These are phyloP conservation scores for Phyto melanocephala DNA, from an alignment of 2,888 invertebrate genomes.

Conservation along the genomic window DNA sequence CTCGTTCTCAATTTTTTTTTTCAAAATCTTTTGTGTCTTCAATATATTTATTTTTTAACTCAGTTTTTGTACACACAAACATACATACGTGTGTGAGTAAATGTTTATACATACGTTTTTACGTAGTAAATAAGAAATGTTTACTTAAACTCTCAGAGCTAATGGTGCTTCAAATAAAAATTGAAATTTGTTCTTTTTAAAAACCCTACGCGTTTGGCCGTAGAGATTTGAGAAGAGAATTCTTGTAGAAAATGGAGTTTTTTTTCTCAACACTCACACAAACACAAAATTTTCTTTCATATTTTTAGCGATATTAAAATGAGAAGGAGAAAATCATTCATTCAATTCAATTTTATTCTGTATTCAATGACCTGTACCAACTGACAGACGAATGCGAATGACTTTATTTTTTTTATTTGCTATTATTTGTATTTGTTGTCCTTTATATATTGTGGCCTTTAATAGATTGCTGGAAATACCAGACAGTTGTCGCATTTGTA, in stretches of 20 bases:
- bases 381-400: not conserved
- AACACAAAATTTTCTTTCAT: slow-evolving; percentile 12
- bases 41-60: not conserved
- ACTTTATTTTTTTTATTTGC: not conserved
- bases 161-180: slow-evolving; percentile 59
- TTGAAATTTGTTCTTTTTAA: slow-evolving; percentile 41
- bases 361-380: slow-evolving; percentile 41
- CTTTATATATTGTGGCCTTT: slow-evolving; percentile 11
- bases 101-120: not conserved
- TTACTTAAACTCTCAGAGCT: slow-evolving; percentile 3
- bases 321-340: slow-evolving; percentile 8
- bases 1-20: not conserved
- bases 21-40: no score
- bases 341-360: slow-evolving; percentile 42
- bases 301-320: slow-evolving; percentile 17
- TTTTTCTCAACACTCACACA: not conserved
- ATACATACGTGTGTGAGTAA: not conserved
- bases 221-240: not conserved
- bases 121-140: no score
- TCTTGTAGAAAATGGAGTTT: not conserved
- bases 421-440: not conserved
- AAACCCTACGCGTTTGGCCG: not conserved
- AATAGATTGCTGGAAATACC: not conserved
- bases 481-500: slow-evolving; percentile 4
- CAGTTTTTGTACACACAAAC: no score